phyloP scores from a whole-genome alignment of 2,888 invertebrate species.

The Drosophila subsilvestris region DNA sequence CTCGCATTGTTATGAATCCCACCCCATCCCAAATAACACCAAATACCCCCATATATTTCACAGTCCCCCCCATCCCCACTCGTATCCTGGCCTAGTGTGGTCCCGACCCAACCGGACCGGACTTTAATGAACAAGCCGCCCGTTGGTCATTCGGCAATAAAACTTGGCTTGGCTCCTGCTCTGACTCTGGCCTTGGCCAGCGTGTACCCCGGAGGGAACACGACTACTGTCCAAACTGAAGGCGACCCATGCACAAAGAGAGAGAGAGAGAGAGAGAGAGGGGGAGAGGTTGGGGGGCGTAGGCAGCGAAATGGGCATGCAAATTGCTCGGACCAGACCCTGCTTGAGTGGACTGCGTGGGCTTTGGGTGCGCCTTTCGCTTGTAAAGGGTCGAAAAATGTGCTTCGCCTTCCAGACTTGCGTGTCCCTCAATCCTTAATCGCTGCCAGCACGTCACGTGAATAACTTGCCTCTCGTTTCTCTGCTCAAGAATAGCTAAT shows the following conservation, averaged over 20 bases:
- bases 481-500: slow-evolving; percentile 28
- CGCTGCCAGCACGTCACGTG: slow-evolving; percentile 66
- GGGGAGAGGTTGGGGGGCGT: neutral
- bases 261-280: neutral
- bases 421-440: slow-evolving; percentile 58
- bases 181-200: slow-evolving; percentile 47
- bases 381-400: slow-evolving; percentile 47
- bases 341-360: slow-evolving; percentile 41
- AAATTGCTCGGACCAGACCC: slow-evolving; percentile 45
- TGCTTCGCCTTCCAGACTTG: slow-evolving; percentile 39
- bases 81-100: slow-evolving; percentile 35
- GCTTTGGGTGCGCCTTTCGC: slow-evolving; percentile 58
- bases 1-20: slow-evolving; percentile 56
- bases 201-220: slow-evolving; percentile 1
- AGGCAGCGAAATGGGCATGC: slow-evolving; percentile 41
- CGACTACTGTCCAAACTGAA: no score
- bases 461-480: slow-evolving; percentile 39
- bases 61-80: neutral
- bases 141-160: slow-evolving; percentile 53
- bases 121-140: slow-evolving; percentile 39
- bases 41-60: neutral
- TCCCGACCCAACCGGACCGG: slow-evolving; percentile 21
- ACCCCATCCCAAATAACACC: neutral
- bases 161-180: slow-evolving; percentile 26
- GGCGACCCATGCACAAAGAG: neutral